Base-by-base conservation (phyloP, 2,797 vertebrate genomes). In the Stomatorhinus walkeri region DNA sequence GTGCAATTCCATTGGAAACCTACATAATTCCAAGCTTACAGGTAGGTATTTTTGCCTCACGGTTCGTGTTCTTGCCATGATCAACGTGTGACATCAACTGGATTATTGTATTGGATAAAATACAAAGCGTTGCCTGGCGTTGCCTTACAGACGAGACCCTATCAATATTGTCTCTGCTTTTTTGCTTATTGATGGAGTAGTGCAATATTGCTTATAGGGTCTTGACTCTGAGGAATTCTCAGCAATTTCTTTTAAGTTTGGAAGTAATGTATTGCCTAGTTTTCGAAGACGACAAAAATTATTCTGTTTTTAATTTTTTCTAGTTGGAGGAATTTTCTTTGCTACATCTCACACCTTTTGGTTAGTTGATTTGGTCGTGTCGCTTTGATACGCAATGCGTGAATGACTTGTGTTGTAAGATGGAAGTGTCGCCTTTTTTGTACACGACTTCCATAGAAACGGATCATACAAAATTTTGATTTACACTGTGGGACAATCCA, bases 151-250 rank as follows among this genome's bases (percentile, higher is more conserved):
- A 95, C 93, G 92, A 95, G 95, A 96, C 97, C 97, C 97, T 98
- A 98, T 98, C 97, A 96, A 96, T 97, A 96, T 98, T 98, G 97
- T 95, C 96, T 98, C 97, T 98, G 97, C 97, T 98, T 97, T 96
- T 96, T 93, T 92, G 89, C 91, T 92, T 93, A 93, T 95, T 93
- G 93, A 94, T 95, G 95, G 95, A 97, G 97, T 97, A 98, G 97
- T 98, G 97, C 97, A 98, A 97, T 98, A 98, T 97, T 97, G 97
- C 97, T 98, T 98, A 98, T 98, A 98, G 97, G 97, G 97, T 98
- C 96, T 97, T 95, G 96, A 95, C 97, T 96, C 94, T 95, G 93
- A 96, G 96, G 96, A 90, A 89, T 93, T 92, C 92, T 94, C 93
- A 79, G 72, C 87, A n/a, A 28, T 61, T 87, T 68, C 32, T 89